phyloP scores from a whole-genome alignment of 1,140 invertebrate species.

The Leptestheria dahalacensis region DNA sequence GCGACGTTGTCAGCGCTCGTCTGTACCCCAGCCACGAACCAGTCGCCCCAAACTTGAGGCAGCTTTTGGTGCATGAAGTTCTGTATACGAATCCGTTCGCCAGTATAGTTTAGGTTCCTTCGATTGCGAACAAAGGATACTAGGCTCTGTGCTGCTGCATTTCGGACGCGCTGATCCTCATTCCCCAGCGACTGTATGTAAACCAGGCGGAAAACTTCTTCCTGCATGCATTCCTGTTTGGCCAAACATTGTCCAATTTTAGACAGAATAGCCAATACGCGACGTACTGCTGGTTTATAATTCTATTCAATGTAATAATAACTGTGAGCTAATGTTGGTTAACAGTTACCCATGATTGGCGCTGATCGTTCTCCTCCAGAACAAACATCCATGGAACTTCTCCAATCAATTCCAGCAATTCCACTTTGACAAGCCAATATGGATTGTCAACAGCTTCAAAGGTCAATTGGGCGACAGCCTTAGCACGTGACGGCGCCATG shows the following conservation, averaged over 20 bases:
- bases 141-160: conserved; percentile 12
- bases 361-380: background rate
- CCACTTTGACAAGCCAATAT: conserved; percentile 76
- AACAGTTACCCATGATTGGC: background rate
- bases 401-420: conserved; percentile 43
- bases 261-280: no score
- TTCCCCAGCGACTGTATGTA: conserved; percentile 7
- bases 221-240: no score
- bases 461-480: conserved; percentile 43
- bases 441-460: conserved; percentile 48
- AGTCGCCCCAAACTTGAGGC: background rate
- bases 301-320: no score
- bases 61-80: background rate
- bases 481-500: conserved; percentile 31
- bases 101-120: background rate
- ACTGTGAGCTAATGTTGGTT: conserved; percentile 3
- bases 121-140: background rate
- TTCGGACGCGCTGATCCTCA: conserved; percentile 17
- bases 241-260: no score
- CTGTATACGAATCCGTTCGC: background rate
- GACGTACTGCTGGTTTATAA: no score
- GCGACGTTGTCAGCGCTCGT: background rate
- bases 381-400: conserved; percentile 33
- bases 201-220: background rate
- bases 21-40: background rate